These are phyloP conservation scores for Rhagonycha lutea DNA, from an alignment of 2,888 invertebrate genomes.

Conservation along the genomic window DNA sequence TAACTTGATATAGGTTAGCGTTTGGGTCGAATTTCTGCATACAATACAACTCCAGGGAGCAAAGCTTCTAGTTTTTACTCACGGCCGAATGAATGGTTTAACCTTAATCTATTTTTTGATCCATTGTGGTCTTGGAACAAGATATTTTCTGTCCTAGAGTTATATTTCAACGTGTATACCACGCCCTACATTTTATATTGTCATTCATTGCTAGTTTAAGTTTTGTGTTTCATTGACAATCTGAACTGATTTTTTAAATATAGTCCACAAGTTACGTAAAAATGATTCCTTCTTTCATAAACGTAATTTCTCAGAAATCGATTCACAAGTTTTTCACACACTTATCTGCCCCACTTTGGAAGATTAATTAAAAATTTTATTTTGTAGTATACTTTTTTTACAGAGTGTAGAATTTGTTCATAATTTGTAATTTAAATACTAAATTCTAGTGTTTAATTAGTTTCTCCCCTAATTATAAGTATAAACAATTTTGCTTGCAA, in stretches of 20 bases:
- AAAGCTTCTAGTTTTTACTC: conserved; percentile 55
- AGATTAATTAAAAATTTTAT: too few species aligned
- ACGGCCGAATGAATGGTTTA: conserved; percentile 51
- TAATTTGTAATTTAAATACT: too few species aligned
- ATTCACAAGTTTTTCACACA: neutral
- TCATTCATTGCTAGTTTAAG: conserved; percentile 49
- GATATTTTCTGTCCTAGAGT: conserved; percentile 53
- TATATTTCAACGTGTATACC: conserved; percentile 53
- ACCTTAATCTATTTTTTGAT: conserved; percentile 51
- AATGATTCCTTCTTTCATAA: neutral
- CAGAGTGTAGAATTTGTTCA: too few species aligned
- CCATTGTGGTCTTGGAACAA: conserved; percentile 52
- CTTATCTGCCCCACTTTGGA: neutral
- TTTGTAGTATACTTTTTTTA: too few species aligned
- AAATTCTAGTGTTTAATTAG: too few species aligned
- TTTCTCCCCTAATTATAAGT: too few species aligned
- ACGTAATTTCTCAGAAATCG: neutral
- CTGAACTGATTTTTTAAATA: conserved; percentile 17
- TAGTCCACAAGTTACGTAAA: conserved; percentile 1
- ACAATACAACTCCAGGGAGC: conserved; percentile 52
- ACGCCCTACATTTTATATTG: conserved; percentile 52
- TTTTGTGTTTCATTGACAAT: conserved; percentile 48
- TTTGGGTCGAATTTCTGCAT: conserved; percentile 39
- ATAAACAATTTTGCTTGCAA: too few species aligned
- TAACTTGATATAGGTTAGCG: conserved; percentile 31